Conservation (phyloP, 2,113 vertebrate genomes). For the Gracilinanus agilis region DNA sequence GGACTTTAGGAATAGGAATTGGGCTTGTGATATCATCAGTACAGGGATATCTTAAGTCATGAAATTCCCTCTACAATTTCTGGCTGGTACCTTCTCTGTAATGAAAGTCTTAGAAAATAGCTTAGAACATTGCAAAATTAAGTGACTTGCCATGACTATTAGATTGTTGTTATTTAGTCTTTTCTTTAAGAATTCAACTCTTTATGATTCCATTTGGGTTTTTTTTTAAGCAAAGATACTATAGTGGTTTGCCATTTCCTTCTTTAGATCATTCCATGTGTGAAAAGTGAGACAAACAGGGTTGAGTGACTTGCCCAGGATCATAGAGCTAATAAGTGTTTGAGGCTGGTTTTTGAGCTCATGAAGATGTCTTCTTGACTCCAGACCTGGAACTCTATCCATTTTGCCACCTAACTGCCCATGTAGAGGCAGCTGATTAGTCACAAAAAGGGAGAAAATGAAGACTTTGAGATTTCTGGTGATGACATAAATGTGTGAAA, state of each 20-base stretch:
- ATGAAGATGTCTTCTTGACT: no score
- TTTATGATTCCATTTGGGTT: no score
- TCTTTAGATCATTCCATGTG: no score
- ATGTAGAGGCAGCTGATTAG: not conserved
- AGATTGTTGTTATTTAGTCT: not conserved
- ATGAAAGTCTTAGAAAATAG: not conserved
- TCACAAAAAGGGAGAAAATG: not conserved
- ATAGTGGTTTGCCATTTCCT: no score
- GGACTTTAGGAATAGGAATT: not conserved
- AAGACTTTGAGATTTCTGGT: not conserved
- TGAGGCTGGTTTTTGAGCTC: no score
- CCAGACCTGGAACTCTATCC: not conserved
- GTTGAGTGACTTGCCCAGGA: no score
- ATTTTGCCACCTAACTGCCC: not conserved
- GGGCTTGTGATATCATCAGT: not conserved
- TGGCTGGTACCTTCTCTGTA: not conserved
- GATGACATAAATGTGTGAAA: not conserved
- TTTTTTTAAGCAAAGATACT: no score
- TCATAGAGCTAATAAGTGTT: no score
- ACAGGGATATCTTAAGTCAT: not conserved
- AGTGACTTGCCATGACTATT: not conserved
- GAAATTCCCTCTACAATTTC: not conserved
- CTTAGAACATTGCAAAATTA: not conserved
- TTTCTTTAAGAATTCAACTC: no score
- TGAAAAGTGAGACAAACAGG: no score